These are phyloP conservation scores for Alviniconcha strummeri DNA, from an alignment of 2,888 invertebrate species.

Conservation along the genomic window DNA sequence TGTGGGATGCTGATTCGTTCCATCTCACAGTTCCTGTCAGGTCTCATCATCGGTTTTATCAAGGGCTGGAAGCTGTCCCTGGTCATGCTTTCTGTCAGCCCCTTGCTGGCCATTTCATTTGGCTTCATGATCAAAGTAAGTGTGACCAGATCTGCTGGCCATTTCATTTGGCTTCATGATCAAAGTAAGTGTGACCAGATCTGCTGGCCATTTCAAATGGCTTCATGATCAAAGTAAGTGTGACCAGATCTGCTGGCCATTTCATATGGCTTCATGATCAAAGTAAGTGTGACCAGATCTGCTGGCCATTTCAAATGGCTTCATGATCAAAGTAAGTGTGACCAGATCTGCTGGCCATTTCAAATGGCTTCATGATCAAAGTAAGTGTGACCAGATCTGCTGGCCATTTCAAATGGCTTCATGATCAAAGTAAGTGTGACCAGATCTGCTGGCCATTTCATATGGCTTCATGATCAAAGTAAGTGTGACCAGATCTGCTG, in stretches of 20 bases:
- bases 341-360: too few species aligned
- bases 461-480: too few species aligned
- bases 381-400: too few species aligned
- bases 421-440: too few species aligned
- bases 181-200: slow-evolving; percentile 59
- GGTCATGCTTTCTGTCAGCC: slow-evolving; percentile 77
- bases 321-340: too few species aligned
- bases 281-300: too few species aligned
- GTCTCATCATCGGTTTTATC: slow-evolving; percentile 75
- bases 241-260: slow-evolving; percentile 71
- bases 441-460: too few species aligned
- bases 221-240: slow-evolving; percentile 58
- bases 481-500: too few species aligned
- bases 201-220: slow-evolving; percentile 66
- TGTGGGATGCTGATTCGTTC: slow-evolving; percentile 74
- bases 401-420: too few species aligned
- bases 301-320: too few species aligned
- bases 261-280: slow-evolving; percentile 56
- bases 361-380: too few species aligned
- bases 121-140: slow-evolving; percentile 61
- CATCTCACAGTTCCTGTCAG: slow-evolving; percentile 73
- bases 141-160: slow-evolving; percentile 69
- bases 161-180: slow-evolving; percentile 57
- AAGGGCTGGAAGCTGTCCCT: slow-evolving; percentile 77
- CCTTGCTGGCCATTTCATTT: slow-evolving; percentile 69